Evolutionary conservation across 2,797 vertebrate genomes (phyloP).

Genomic region (Ataeniobius toweri): DNA sequence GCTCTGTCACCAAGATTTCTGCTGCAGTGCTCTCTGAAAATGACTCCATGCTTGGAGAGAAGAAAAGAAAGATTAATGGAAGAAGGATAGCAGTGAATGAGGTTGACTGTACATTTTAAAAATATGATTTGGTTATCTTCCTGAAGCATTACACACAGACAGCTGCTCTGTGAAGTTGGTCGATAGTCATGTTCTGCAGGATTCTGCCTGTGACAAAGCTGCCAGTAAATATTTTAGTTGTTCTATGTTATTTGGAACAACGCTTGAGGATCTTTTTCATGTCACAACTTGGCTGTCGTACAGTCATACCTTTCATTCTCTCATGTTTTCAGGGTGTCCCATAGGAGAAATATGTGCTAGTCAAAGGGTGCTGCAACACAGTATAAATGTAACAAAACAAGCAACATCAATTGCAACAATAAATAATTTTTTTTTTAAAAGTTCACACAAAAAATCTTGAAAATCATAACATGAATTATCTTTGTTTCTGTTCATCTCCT

Average conservation of each 20-base stretch:
- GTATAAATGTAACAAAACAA: neutral
- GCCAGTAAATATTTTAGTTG: constrained; percentile 10
- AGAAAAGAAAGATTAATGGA: constrained; percentile 47
- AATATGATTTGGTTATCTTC: constrained; percentile 44
- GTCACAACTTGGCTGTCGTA: constrained; percentile 17
- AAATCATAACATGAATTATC: neutral
- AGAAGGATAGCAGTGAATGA: constrained; percentile 28
- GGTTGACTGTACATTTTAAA: constrained; percentile 20
- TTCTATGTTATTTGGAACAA: constrained; percentile 27
- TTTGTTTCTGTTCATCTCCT: neutral
- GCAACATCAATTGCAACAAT: neutral
- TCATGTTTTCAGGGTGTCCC: constrained; percentile 6
- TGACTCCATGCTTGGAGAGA: constrained; percentile 35
- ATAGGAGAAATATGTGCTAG: neutral
- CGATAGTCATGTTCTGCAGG: constrained; percentile 24
- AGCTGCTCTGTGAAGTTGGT: constrained; percentile 29
- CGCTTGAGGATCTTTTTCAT: constrained; percentile 39
- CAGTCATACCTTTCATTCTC: constrained; percentile 20
- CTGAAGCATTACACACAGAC: constrained; percentile 11
- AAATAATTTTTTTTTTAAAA: neutral
- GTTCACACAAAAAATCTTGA: neutral
- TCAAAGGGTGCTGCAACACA: neutral
- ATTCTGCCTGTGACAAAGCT: constrained; percentile 28
- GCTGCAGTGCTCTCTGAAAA: constrained; percentile 50
- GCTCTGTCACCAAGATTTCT: constrained; percentile 52